Evolutionary conservation across 2,888 invertebrate genomes (phyloP).

Genomic region (Tanytarsus gracilentus): DNA sequence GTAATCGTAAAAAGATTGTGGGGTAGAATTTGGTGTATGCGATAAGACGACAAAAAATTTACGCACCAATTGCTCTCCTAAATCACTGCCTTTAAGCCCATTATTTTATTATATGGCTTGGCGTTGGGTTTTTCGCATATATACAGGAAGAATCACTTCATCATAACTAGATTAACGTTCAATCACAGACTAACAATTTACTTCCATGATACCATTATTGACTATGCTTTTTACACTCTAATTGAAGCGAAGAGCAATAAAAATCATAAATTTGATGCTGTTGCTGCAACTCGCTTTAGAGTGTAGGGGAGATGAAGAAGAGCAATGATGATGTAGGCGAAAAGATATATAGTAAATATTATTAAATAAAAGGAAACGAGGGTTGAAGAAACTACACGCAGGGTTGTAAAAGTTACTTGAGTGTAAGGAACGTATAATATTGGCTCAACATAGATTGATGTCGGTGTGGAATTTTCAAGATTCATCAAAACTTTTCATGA

Average conservation of each 20-base stretch:
- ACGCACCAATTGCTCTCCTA: neutral
- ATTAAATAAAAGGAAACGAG: too few species aligned
- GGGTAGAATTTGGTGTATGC: neutral
- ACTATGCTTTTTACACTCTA: slow-evolving; percentile 9
- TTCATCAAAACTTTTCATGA: too few species aligned
- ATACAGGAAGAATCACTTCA: too few species aligned
- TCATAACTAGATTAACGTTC: slow-evolving; percentile 16
- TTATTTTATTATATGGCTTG: too few species aligned
- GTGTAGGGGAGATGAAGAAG: too few species aligned
- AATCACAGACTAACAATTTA: slow-evolving; percentile 15
- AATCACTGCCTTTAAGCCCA: neutral
- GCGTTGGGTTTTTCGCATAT: too few species aligned
- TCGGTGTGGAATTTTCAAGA: too few species aligned
- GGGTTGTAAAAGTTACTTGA: neutral
- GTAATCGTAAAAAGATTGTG: slow-evolving; percentile 3
- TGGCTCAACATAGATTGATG: neutral
- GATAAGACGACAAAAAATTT: neutral
- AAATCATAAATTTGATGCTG: slow-evolving; percentile 13
- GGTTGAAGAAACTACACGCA: too few species aligned
- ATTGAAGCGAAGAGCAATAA: slow-evolving; percentile 18
- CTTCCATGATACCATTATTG: slow-evolving; percentile 4
- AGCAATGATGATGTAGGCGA: too few species aligned
- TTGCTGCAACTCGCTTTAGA: neutral
- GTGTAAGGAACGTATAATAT: neutral
- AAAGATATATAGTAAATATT: too few species aligned